Base-by-base conservation (phyloP, 1,140 invertebrate species). In the Lanistes nyassanus region DNA sequence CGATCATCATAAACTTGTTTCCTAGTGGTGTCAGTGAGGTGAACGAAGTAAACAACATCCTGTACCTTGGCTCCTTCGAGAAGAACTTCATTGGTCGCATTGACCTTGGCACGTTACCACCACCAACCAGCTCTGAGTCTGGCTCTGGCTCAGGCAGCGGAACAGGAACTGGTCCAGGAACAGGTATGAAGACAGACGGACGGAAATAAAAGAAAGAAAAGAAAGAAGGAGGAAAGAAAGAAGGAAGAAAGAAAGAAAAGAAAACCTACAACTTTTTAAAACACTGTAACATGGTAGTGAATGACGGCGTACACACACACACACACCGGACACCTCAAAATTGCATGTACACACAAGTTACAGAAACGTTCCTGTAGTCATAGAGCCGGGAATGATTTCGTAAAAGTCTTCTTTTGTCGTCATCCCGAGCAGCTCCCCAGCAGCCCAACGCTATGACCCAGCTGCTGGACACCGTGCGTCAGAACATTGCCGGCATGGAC, bases 51-150 rank as follows among this genome's bases (percentile, higher is more conserved):
- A 77, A 87, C 62, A 80, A 86, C 34, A 76, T 84, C 51, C 79
- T 93, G 4, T 94, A 92, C 85, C 82, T 94, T 0, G 93, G 95
- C 5, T 85, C 83, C 1, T 85, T 82, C 71, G 72, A 80, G 39
- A 56, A 36, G 31, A 55, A 36, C 11, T 70, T 56, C 53, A 26
- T 70, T 31, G 68, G 68, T 19, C 53, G n/a, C 3, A 51, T 70
- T 13, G 56, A 70, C 3, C 16, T 70, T 19, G 26, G 26, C 23
- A 6, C 47, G 0, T 47, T 69, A 42, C 67, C 67, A 2, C 56
- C 9, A 60, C 6, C 56, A 60, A 3, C 29, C n/a, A 23, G 56
- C n/a, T 60, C n/a, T 5, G 56, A 21, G 5, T 42, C 39, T 6
- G 39, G 39, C 39, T 42, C 39, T 19, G 56, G 56, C 4, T 26